Base-by-base conservation (phyloP, 2,888 invertebrate species). In the Pristionchus exspectatus region DNA sequence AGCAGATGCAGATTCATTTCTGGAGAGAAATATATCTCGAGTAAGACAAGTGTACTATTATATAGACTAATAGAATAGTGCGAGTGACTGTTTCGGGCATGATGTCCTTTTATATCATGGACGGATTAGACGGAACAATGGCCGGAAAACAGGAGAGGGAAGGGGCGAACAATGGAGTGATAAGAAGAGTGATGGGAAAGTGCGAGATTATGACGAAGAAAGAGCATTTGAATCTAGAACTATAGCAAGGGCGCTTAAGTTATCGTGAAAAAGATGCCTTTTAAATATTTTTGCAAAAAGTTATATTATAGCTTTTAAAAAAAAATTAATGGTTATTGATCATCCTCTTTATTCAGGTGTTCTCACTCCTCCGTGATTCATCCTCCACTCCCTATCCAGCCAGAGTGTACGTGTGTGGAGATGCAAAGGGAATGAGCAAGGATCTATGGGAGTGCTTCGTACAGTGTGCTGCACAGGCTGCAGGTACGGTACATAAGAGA, bases 371-470 rank as follows among this genome's bases (percentile, higher is more conserved):
- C 24, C 56, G 74, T 74, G 69, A 90, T 30, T 18, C 90, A 63
- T 24, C 74, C 84, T 69, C 90, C n/a, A 27, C 89, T 89, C 27
- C 83, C 30, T 44, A 72, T 77, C 86, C 77, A 9, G 59, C 90
- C 16, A 92, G 92, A 27, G 91, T 97, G 54, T 97, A 96, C 95
- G 96, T 97, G 3, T 97, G 97, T 95, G 97, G 97, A 0, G 97
- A 97, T 95, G 96, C 97, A 0, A 96, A 96, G 91, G 96, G 96
- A 90, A 97, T 98, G 96, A 96, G 97, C 0, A 96, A 96, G 89
- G 96, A 97, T 94, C 97, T 98, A 4, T 96, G 96, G 93, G 95
- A 92, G 81, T 91, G 91, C 77, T 92, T 93, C 86, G 83, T 91
- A 10, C 91, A 92, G 38, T 91, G 92, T 87, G 89, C 91, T 7